Conservation (phyloP, 1,140 invertebrate species). For the Neuroterus valhalla region DNA sequence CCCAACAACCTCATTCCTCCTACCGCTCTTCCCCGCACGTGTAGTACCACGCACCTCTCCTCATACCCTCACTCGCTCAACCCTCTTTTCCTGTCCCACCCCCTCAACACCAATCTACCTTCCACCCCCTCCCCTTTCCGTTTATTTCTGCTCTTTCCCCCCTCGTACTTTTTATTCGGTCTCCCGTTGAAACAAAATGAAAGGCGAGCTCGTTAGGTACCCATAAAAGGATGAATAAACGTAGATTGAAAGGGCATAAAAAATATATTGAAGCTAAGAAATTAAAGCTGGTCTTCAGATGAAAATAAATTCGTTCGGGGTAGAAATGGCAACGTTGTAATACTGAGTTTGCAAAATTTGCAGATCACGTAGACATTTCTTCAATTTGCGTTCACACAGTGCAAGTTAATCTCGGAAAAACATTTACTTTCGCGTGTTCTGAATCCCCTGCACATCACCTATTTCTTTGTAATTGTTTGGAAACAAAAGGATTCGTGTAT, state of each 20-base stretch:
- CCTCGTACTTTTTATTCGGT: conserved; percentile 56
- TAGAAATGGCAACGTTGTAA: conserved; percentile 15
- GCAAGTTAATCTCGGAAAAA: conserved; percentile 10
- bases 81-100: not conserved
- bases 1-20: conserved; percentile 32
- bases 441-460: not conserved
- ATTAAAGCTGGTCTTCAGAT: conserved; percentile 52
- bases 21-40: conserved; percentile 33
- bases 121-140: not conserved
- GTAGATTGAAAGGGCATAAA: conserved; percentile 66
- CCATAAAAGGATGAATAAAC: conserved; percentile 65
- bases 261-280: conserved; percentile 55
- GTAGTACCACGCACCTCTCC: conserved; percentile 42
- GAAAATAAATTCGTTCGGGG: conserved; percentile 49
- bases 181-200: conserved; percentile 62
- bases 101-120: not conserved
- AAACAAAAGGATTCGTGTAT: not conserved
- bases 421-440: conserved; percentile 10
- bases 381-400: conserved; percentile 10
- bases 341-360: conserved; percentile 34
- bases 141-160: conserved; percentile 40
- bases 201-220: conserved; percentile 54
- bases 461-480: not conserved
- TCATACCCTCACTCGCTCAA: conserved; percentile 32
- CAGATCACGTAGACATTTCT: conserved; percentile 27